Evolutionary conservation across 2,113 vertebrate genomes (phyloP), one percentile per base, ranked within the genome.

Genomic region (Pelusios castaneus): DNA sequence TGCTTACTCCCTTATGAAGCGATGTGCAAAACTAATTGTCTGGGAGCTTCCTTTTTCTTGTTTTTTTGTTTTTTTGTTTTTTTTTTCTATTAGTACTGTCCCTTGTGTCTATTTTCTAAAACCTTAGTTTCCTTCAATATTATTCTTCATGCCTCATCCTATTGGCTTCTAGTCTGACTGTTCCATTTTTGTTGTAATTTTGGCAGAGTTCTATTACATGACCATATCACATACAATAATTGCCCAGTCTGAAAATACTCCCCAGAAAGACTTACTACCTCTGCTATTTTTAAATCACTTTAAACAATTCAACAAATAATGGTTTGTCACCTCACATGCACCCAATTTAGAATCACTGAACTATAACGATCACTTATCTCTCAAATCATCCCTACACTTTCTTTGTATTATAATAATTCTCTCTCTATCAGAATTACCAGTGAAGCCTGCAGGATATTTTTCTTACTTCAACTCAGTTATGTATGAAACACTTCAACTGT

Each of bases 401-500:
- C 82, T 73, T 94, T 93, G 82, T 51, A 76, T 91, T 89, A 93
- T 89, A 94, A 41, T 92, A 92, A 95, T 78, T 78, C 56, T 70
- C 75, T 92, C 96, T 95, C 95, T 93, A 96, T 93, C 90, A 92
- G 88, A 54, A 88, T 91, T 92, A 97, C 91, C 81, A 92, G 92
- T 22, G 77, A 89, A 95, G 92, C 91, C 91, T 88, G 80, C 91
- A 95, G 92, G 87, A 94, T 96, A 92, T 97, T 96, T 51, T 95
- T 96, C 82, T 93, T 85, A 96, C 94, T 95, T 89, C 80, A 91
- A 41, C 94, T 95, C 95, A 94, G 89, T 80, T 95, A 91, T 90
- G 95, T 95, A 96, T 88, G 85, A 93, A 81, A 88, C 49, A 58
- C 80, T 89, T 93, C 34, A 88, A 95, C 88, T 56, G 29, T 76